phyloP scores from a whole-genome alignment of 2,888 invertebrate genomes.

The Drepanosiphum platanoidis region DNA sequence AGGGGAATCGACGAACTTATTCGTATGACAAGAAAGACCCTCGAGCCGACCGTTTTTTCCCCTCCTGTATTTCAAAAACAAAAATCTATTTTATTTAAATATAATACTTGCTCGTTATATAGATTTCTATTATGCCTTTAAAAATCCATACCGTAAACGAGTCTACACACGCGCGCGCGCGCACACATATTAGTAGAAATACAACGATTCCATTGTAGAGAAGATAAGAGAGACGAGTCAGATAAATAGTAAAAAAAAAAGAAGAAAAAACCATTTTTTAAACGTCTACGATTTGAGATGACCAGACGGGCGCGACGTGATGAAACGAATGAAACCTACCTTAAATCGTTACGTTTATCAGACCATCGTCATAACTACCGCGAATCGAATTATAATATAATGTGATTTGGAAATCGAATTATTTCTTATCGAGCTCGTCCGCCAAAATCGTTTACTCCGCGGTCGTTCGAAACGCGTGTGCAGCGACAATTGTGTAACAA shows the following conservation, averaged over 20 bases:
- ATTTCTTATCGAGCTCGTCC: background rate
- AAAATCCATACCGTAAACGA: background rate
- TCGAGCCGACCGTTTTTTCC: background rate
- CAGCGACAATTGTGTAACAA: background rate
- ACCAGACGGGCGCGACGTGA: too few species aligned
- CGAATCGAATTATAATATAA: background rate
- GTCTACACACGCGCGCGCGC: background rate
- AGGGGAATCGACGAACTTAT: conserved; percentile 17
- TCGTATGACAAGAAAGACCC: background rate
- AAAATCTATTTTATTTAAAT: conserved; percentile 21
- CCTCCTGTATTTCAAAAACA: conserved; percentile 4
- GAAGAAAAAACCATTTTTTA: background rate
- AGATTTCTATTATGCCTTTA: background rate
- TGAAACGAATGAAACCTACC: too few species aligned
- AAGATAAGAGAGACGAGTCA: background rate
- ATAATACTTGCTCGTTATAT: conserved; percentile 1
- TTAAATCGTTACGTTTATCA: background rate
- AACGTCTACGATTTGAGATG: background rate
- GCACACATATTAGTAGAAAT: too few species aligned
- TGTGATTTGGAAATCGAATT: background rate
- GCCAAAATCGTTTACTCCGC: background rate
- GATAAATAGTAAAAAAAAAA: background rate
- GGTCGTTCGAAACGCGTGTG: background rate
- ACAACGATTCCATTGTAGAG: too few species aligned
- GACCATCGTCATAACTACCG: background rate